phyloP scores from a whole-genome alignment of 2,888 invertebrate genomes.

The Lottia scabra region DNA sequence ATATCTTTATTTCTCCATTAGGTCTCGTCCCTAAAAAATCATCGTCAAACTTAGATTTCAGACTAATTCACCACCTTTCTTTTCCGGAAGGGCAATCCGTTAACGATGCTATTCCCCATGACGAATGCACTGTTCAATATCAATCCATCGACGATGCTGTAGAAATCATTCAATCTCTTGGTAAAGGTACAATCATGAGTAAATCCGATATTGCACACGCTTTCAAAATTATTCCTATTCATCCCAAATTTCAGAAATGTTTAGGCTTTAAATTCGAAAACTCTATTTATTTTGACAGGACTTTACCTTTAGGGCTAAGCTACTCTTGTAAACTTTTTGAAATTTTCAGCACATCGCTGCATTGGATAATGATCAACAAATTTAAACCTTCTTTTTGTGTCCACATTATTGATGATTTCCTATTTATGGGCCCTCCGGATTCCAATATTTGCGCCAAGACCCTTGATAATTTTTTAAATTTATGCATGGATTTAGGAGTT shows the following conservation, averaged over 20 bases:
- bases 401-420: neutral
- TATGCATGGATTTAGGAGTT: neutral
- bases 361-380: slow-evolving; percentile 4
- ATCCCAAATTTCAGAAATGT: neutral
- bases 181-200: neutral
- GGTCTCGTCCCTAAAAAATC: neutral
- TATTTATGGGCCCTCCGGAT: neutral
- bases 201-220: slow-evolving; percentile 14
- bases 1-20: too few species aligned
- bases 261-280: slow-evolving; percentile 2
- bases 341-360: neutral
- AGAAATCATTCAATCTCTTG: neutral
- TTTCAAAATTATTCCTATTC: slow-evolving; percentile 14
- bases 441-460: neutral
- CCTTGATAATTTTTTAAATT: neutral
- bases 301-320: slow-evolving; percentile 8
- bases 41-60: slow-evolving; percentile 5
- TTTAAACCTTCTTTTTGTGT: neutral
- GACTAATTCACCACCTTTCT: slow-evolving; percentile 19
- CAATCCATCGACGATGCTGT: neutral
- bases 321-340: slow-evolving; percentile 11
- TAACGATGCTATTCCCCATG: neutral
- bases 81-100: slow-evolving; percentile 11
- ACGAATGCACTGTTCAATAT: neutral
- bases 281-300: neutral